A percentile compares a stretch with the other conserved stretches of the same genome.
Evolutionary conservation across 2,888 invertebrate genomes (phyloP).

Genomic region (Lymantria dispar): DNA sequence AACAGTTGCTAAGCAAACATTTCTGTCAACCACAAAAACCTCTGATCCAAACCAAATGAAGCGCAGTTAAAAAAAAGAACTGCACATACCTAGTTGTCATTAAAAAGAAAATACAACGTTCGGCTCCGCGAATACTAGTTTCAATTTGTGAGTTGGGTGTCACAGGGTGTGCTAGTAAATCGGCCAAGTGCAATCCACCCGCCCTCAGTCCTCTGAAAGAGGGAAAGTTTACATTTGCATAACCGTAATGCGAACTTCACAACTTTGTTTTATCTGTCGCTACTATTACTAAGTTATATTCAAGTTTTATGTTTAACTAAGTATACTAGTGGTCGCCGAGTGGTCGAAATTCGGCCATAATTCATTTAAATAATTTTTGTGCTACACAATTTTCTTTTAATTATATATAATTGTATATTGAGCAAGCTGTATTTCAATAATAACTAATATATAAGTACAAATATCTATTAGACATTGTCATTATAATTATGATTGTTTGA

Average conservation of each 20-base stretch:
- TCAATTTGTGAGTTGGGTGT: conserved; percentile 45
- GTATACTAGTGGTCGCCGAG: too few relatives aligned
- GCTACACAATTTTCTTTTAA: too few relatives aligned
- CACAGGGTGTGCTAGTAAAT: conserved; percentile 58
- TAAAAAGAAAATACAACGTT: conserved; percentile 13
- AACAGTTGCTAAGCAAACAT: too few relatives aligned
- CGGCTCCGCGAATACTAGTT: conserved; percentile 31
- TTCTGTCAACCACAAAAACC: conserved; percentile 8
- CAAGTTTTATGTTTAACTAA: not conserved
- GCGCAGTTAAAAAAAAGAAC: not conserved
- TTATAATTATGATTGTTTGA: too few relatives aligned
- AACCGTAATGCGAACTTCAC: conserved; percentile 45
- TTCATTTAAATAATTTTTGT: too few relatives aligned
- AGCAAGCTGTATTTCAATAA: too few relatives aligned
- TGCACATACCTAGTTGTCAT: conserved; percentile 8
- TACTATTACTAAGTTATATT: not conserved
- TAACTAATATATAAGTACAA: too few relatives aligned
- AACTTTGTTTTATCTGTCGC: conserved; percentile 9
- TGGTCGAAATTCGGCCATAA: too few relatives aligned
- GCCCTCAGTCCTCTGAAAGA: conserved; percentile 44
- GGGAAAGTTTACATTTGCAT: conserved; percentile 78
- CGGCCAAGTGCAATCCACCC: conserved; percentile 69
- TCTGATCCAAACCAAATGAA: not conserved
- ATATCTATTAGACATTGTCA: too few relatives aligned
- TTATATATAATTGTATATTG: too few relatives aligned